phyloP scores from a whole-genome alignment of 1,140 invertebrate species.

The Papilio helenus region DNA sequence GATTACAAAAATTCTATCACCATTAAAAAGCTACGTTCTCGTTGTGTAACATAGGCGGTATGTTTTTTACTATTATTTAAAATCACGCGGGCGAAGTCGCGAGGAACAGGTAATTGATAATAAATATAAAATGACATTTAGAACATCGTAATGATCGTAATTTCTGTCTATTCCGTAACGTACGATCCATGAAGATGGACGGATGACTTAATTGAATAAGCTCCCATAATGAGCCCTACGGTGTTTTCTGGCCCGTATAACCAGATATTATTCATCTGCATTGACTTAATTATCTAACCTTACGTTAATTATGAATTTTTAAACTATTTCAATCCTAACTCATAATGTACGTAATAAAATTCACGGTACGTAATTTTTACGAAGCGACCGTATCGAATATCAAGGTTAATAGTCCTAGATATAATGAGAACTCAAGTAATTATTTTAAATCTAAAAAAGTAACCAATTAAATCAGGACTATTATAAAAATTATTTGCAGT shows the following conservation, averaged over 20 bases:
- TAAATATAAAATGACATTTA: not conserved
- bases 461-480: conserved; percentile 57
- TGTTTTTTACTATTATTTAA: too few relatives aligned
- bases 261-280: conserved; percentile 7
- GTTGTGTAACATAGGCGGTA: too few relatives aligned
- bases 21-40: too few relatives aligned
- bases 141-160: not conserved
- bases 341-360: conserved; percentile 26
- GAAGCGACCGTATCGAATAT: conserved; percentile 24
- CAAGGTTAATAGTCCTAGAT: conserved; percentile 42
- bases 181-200: not conserved
- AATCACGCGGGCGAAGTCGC: too few relatives aligned
- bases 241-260: conserved; percentile 26
- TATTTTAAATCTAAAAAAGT: conserved; percentile 52
- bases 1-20: too few relatives aligned
- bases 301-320: conserved; percentile 24
- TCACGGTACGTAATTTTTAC: conserved; percentile 22
- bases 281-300: not conserved
- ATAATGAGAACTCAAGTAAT: conserved; percentile 12
- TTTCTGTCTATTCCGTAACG: not conserved
- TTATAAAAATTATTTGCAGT: conserved; percentile 63
- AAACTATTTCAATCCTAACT: not conserved
- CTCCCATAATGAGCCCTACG: not conserved
- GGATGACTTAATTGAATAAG: not conserved
- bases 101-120: too few relatives aligned